These are phyloP conservation scores for Canis aureus DNA, from an alignment of 2,113 vertebrate genomes.

Conservation along the genomic window DNA sequence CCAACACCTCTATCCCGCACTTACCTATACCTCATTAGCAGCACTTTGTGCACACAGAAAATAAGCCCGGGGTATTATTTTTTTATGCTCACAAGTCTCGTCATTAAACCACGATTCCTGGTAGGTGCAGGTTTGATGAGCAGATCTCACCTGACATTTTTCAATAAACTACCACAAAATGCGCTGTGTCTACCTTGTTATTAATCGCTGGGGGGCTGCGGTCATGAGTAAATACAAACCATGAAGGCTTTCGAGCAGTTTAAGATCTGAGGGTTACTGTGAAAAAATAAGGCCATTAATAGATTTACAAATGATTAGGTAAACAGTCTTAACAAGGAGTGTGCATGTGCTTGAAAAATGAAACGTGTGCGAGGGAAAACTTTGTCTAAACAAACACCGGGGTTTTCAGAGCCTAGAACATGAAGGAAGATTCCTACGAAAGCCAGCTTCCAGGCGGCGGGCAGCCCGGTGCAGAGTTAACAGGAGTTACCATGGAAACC, in stretches of 20 bases:
- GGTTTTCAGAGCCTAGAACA: not conserved
- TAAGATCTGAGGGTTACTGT: not conserved
- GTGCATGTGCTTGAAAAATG: conserved; percentile 60
- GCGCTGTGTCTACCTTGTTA: conserved; percentile 54
- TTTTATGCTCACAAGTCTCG: not conserved
- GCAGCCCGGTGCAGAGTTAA: not conserved
- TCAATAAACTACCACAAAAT: conserved; percentile 66
- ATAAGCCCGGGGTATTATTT: not conserved
- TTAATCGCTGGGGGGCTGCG: conserved; percentile 52
- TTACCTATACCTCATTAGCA: conserved; percentile 56
- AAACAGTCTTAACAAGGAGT: conserved; percentile 11
- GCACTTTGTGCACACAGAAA: not conserved
- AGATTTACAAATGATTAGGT: not conserved
- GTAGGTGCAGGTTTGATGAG: not conserved
- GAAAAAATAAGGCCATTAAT: not conserved
- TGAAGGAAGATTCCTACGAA: not conserved
- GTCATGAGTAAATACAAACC: not conserved
- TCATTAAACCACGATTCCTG: conserved; percentile 56
- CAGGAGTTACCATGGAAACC: conserved; percentile 53
- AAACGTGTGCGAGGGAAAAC: not conserved
- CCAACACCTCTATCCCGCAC: not conserved
- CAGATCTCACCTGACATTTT: not conserved
- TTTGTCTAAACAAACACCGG: not conserved
- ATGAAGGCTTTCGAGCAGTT: conserved; percentile 57
- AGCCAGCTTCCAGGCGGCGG: not conserved